Evolutionary conservation across 2,113 vertebrate species (phyloP).

Genomic region (Anolis sagrei): DNA sequence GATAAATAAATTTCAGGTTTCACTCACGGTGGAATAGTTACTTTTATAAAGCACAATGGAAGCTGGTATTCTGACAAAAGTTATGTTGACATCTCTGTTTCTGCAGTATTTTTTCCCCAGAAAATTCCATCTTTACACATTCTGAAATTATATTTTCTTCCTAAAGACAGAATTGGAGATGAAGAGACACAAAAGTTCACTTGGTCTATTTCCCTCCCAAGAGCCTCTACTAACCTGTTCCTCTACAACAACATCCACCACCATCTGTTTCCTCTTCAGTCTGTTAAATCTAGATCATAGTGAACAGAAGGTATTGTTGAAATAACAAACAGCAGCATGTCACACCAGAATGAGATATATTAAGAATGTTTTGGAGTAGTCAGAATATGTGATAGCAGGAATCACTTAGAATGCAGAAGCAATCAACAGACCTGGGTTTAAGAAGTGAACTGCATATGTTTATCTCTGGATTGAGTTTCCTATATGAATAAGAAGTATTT

Average conservation of each 20-base stretch:
- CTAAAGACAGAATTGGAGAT: too few species aligned
- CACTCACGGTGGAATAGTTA: neutral
- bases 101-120: neutral
- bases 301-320: too few species aligned
- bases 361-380: neutral
- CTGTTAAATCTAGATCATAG: neutral
- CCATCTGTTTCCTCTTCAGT: neutral
- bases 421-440: too few species aligned
- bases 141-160: neutral
- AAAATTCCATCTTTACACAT: neutral
- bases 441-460: neutral
- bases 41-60: conserved; percentile 10
- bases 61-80: neutral
- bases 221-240: too few species aligned
- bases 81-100: neutral
- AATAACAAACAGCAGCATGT: too few species aligned
- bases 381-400: neutral
- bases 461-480: neutral
- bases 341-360: neutral
- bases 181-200: neutral
- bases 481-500: neutral
- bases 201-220: neutral
- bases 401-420: neutral
- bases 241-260: too few species aligned
- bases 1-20: neutral